phyloP scores from a whole-genome alignment of 53 echinoderm and acorn worm genomes.

The Stichopus horrens region DNA sequence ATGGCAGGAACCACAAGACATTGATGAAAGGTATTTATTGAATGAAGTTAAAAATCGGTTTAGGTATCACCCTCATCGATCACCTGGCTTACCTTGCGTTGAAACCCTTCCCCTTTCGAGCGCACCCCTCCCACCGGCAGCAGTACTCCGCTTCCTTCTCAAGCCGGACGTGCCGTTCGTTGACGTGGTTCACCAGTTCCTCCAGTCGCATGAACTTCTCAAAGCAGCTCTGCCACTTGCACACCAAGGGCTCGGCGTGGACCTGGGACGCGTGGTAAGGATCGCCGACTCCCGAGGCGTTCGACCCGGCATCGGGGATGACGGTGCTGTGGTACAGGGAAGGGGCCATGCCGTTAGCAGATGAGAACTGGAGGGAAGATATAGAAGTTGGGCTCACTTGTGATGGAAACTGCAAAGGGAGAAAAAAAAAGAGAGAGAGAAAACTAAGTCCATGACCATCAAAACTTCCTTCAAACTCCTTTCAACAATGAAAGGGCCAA shows the following conservation, averaged over 20 bases:
- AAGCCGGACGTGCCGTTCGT: constrained; percentile 79
- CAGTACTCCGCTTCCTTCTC: constrained; percentile 86
- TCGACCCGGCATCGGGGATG: constrained; percentile 23
- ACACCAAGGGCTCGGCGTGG: constrained; percentile 48
- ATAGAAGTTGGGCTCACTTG: constrained; percentile 42
- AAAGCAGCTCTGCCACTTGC: constrained; percentile 88
- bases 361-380: constrained; percentile 25
- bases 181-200: constrained; percentile 87
- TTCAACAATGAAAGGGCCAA: too few relatives aligned
- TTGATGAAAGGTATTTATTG: too few relatives aligned
- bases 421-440: neutral
- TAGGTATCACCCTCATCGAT: neutral
- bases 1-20: too few relatives aligned
- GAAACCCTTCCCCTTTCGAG: constrained; percentile 89
- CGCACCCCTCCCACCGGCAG: constrained; percentile 92
- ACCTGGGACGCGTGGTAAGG: neutral
- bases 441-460: neutral
- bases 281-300: neutral
- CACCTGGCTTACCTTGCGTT: constrained; percentile 83
- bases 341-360: neutral
- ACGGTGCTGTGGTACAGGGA: constrained; percentile 35
- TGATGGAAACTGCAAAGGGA: constrained; percentile 34
- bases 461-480: too few relatives aligned
- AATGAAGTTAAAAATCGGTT: neutral
- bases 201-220: constrained; percentile 75